Percentiles rank a stretch among this genome's conserved stretches.
Evolutionary conservation across 2,888 invertebrate species (phyloP).

Genomic region (Alviniconcha strummeri): DNA sequence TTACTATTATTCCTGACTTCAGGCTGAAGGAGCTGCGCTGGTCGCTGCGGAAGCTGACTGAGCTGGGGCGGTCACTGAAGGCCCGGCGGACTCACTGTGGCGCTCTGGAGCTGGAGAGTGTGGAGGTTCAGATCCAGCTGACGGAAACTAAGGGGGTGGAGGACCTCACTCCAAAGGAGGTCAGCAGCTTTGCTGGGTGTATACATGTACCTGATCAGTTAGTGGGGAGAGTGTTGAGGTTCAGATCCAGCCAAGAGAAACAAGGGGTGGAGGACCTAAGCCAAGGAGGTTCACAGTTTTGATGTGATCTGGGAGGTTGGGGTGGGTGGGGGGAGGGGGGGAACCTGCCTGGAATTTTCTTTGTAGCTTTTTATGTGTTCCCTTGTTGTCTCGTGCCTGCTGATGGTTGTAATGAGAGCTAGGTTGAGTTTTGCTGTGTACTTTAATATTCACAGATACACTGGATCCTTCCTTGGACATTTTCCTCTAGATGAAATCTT

Average conservation of each 20-base stretch:
- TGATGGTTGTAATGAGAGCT: too few species aligned
- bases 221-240: conserved; percentile 69
- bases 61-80: conserved; percentile 64
- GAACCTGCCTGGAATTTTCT: too few species aligned
- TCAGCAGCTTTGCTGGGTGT: conserved; percentile 32
- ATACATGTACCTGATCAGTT: background rate
- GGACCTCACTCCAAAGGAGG: conserved; percentile 67
- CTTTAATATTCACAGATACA: too few species aligned
- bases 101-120: conserved; percentile 71
- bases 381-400: too few species aligned
- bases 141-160: conserved; percentile 64
- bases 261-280: conserved; percentile 65
- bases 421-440: too few species aligned
- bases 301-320: too few species aligned
- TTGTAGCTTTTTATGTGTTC: too few species aligned
- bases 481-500: too few species aligned
- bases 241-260: conserved; percentile 68
- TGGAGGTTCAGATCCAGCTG: conserved; percentile 71
- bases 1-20: background rate
- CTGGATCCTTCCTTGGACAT: too few species aligned
- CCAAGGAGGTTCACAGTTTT: conserved; percentile 29
- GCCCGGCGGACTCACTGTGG: conserved; percentile 62
- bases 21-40: conserved; percentile 60
- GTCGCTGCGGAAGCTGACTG: conserved; percentile 61
- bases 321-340: too few species aligned